Conservation (phyloP, 2,888 invertebrate genomes). For the Salticus scenicus region DNA sequence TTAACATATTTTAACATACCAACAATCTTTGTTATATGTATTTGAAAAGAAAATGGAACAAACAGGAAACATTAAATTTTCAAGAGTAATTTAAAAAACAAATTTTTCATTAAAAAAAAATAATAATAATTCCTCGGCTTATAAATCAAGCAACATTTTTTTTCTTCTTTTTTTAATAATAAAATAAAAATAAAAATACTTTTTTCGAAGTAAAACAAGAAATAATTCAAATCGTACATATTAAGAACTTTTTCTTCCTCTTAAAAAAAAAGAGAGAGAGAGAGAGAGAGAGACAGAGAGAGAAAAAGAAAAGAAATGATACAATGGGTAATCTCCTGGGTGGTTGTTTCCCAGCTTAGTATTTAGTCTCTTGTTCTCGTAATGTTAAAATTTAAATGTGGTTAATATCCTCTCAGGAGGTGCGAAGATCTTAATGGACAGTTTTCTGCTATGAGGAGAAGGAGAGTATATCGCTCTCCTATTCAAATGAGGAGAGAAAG, state of each 20-base stretch:
- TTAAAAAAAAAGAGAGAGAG: conserved; percentile 25
- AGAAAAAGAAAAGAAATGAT: conserved; percentile 2
- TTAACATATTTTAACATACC: too few species aligned
- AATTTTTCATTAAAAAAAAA: too few species aligned
- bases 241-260: too few species aligned
- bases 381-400: conserved; percentile 67
- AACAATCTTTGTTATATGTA: too few species aligned
- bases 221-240: conserved; percentile 34
- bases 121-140: too few species aligned
- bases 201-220: conserved; percentile 15
- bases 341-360: not conserved
- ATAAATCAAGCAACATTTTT: too few species aligned
- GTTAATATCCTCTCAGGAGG: conserved; percentile 62
- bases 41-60: too few species aligned
- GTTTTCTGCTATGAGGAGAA: not conserved
- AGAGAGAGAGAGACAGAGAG: not conserved
- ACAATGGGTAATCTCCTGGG: conserved; percentile 45
- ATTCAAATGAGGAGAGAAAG: conserved; percentile 3
- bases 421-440: conserved; percentile 35
- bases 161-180: too few species aligned
- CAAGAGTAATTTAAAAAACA: too few species aligned
- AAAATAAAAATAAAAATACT: conserved; percentile 24
- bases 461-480: not conserved
- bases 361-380: conserved; percentile 49
- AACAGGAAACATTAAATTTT: too few species aligned